Conservation (phyloP, 2,888 invertebrate genomes). For the Chaetogeoica ovagalla region DNA sequence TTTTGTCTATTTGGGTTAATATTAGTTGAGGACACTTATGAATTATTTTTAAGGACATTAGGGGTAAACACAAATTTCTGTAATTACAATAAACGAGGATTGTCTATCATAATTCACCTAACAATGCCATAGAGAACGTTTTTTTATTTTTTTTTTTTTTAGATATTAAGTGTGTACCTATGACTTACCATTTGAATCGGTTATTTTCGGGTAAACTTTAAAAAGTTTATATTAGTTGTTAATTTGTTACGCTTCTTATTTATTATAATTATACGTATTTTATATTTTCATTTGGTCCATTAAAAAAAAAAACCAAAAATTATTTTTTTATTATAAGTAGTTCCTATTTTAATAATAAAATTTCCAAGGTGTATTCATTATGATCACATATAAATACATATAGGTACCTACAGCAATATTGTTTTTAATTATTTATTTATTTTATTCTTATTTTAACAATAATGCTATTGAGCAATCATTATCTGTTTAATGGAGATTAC, state of each 20-base stretch:
- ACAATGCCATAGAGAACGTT: not conserved
- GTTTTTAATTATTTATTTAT: too few species aligned
- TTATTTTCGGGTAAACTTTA: slow-evolving; percentile 21
- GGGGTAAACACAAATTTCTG: not conserved
- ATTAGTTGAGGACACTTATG: slow-evolving; percentile 11
- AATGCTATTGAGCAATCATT: not conserved
- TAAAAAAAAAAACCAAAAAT: not conserved
- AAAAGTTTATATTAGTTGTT: slow-evolving; percentile 8
- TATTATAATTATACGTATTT: not conserved
- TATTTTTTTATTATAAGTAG: slow-evolving; percentile 8
- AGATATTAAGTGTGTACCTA: slow-evolving; percentile 14
- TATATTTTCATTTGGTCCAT: not conserved
- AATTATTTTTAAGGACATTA: slow-evolving; percentile 4
- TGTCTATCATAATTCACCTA: slow-evolving; percentile 7
- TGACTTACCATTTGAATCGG: slow-evolving; percentile 9
- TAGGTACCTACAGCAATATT: not conserved
- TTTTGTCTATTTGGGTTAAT: slow-evolving; percentile 36
- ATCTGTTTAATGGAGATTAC: not conserved
- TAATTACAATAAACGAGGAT: slow-evolving; percentile 24
- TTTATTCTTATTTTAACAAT: not conserved
- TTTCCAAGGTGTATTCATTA: not conserved
- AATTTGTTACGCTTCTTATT: not conserved
- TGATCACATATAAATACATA: not conserved
- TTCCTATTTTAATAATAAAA: not conserved
- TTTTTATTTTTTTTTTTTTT: not conserved